Evolutionary conservation across 2,113 vertebrate species (phyloP).

Genomic region (Aldabrachelys gigantea): DNA sequence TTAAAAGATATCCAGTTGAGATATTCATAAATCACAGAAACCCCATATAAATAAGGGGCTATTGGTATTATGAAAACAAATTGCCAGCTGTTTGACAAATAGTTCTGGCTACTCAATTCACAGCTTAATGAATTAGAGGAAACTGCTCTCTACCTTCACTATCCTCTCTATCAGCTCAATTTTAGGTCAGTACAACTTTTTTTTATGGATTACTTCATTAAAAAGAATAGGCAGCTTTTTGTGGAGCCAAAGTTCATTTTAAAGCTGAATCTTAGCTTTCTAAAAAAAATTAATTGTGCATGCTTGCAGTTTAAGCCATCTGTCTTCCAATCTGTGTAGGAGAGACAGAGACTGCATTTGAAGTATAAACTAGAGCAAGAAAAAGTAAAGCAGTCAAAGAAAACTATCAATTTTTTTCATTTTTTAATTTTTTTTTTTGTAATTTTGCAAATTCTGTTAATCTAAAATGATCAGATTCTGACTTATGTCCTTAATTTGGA

Average conservation of each 20-base stretch:
- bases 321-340: neutral
- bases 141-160: neutral
- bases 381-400: neutral
- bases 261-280: conserved; percentile 8
- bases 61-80: neutral
- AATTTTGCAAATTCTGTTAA: neutral
- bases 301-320: neutral
- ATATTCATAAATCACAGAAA: neutral
- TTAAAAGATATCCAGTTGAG: neutral
- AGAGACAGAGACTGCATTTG: too few relatives aligned
- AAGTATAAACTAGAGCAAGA: neutral
- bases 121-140: neutral
- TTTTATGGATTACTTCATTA: neutral
- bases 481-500: neutral
- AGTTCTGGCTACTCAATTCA: neutral
- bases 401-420: neutral
- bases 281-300: neutral
- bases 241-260: neutral
- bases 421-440: neutral
- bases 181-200: neutral
- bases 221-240: conserved; percentile 1
- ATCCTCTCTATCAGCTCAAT: neutral
- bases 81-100: neutral
- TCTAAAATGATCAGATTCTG: neutral
- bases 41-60: neutral